Base-by-base conservation (phyloP, 2,888 invertebrate species). In the Oxycera nigricornis region DNA sequence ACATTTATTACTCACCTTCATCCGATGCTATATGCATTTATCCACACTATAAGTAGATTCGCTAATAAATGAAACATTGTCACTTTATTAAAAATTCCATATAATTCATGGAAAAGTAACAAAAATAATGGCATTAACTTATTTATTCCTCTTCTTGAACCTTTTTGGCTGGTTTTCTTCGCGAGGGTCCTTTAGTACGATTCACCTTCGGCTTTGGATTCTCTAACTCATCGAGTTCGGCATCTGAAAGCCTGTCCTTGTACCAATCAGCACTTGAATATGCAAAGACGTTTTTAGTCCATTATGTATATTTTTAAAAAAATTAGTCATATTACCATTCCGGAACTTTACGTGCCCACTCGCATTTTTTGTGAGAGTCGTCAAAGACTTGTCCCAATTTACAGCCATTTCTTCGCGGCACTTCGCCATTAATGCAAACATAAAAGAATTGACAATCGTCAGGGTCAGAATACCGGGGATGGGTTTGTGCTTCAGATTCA, bases 391-490 rank as follows among this genome's bases (percentile, higher is more conserved):
- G 94, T 1, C 96, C 96, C 28, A 93, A 88, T 84, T 92, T 94
- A 86, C 96, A 96, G 20, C 95, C 95, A 78, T 92, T 94, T 75
- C 95, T 89, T 22, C 96, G 88, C 0, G 96, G 95, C 0, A 91
- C 90, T 78, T 92, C 90, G 0, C 95, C 95, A 81, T 95, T 95
- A 79, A 96, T 94, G 84, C 96, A 96, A 9, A 96, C 95, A 84
- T 94, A 96, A 88, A 95, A 96, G 87, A 88, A 95, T 86, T 95
- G 95, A 80, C 96, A 96, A 83, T 96, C 95, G 20, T 93, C 93
- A 14, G 93, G 91, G 84, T 96, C 95, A 0, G 95, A 90, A 82
- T 94, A 95, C 0, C 95, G 89, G 0, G 95, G 95, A 86, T 95
- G 95, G 0, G 93, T 92, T 28, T 90, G 88, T 0, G 89, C 94